Base-by-base conservation (phyloP, 1,140 invertebrate genomes). In the Proales similis region DNA sequence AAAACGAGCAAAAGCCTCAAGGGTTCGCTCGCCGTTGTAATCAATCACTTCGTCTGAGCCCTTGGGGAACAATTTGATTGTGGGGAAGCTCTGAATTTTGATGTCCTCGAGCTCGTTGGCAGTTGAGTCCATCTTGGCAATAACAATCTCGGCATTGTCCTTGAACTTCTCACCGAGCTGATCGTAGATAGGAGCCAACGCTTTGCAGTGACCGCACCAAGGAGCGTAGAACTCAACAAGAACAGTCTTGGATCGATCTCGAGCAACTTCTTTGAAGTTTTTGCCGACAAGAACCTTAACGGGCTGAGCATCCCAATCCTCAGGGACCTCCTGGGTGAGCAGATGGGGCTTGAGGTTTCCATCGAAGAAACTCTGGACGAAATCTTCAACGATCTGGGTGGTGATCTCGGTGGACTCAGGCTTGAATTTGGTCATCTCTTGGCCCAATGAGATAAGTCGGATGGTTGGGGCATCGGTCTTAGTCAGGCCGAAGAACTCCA, bases 401-500 rank as follows among this genome's bases (percentile, higher is more conserved):
- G 79, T 81, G 26, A 96, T 77, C 66, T 93, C 90, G 33, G 80
- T 72, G 30, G 77, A 82, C 48, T 84, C 81, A 32, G 94, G 94
- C 74, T 95, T 96, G 81, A 86, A 99, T 78, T 98, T 99, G 70
- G 85, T 83, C 93, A 98, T 97, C 70, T 97, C 92, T 70, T 97
- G 88, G 76, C 92, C 89, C 45, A 98, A 78, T 63, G 85, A 84
- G 72, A 98, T 97, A 43, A 98, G 79, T 69, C 95, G 84, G 72
- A 94, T 86, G 7, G 87, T 82, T 11, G 95, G 94, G 9, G 89
- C 82, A 70, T 96, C 87, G 17, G 86, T 84, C 69, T 86, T 86
- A 77, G 88, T 90, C 82, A 97, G 86, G 66, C 94, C 94, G 75
- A 99, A 99, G 87, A 94, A 98, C 78, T 98, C 94, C 68, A 97